Base-by-base conservation (phyloP, 2,113 vertebrate species). In the Xerus inauris region DNA sequence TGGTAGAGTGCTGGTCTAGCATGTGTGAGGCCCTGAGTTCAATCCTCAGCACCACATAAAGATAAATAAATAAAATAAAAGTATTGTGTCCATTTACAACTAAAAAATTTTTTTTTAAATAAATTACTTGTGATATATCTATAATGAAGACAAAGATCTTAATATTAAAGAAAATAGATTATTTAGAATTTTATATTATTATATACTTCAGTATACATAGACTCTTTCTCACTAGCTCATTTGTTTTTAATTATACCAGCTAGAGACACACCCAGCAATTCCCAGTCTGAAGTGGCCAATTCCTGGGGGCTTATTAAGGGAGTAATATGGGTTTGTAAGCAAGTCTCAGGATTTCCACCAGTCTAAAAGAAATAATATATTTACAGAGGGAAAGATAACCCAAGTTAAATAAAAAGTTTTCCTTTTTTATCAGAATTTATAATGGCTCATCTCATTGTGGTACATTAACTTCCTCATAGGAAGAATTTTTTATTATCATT, bases 371-470 rank as follows among this genome's bases (percentile, higher is more conserved):
- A 96, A 89, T 54, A 76, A 77, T 38, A 24, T 11, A 65, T 45
- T 92, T 79, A 42, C 7, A 64, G 22, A 67, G 12, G 51, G 7
- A 19, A 85, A 30, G 6, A 54, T 40, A 35, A 38, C 38, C 76
- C 47, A 89, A 92, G 22, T 32, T 84, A 57, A 92, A 69, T 65
- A 71, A 97, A 84, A 86, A 40, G 10, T 32, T 40, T 79, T 87
- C 24, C 8, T 89, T 54, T 54, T 90, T 69, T 51, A 65, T 79
- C 67, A 85, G 59, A 88, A 30, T 84, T 95, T 91, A 85, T 86
- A 86, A 72, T 84, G 35, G n/a, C 8, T 89, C 69, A n/a, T 84
- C 42, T 67, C 45, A 84, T 47, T 91, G 32, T 87, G 35, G 12
- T 20, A 69, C 22, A n/a, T 94, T 69, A 26, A 9, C 54, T 91